phyloP scores from a whole-genome alignment of 1,140 invertebrate genomes.

The Bombus sylvicola region DNA sequence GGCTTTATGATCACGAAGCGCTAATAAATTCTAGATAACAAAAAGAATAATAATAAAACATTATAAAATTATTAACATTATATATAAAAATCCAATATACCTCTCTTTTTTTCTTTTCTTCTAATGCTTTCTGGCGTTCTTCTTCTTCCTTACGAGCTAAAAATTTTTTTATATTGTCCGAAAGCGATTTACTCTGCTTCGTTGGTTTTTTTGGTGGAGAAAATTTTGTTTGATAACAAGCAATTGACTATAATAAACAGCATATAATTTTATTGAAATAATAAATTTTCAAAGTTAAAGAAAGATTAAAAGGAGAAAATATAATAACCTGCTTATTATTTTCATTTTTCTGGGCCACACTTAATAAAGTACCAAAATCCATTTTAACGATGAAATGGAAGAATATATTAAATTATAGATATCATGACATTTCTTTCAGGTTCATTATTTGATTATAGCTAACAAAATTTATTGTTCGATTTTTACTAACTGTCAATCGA shows the following conservation, averaged over 20 bases:
- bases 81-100: conserved; percentile 66
- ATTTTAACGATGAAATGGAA: conserved; percentile 73
- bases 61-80: background rate
- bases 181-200: conserved; percentile 86
- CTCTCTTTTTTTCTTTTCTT: conserved; percentile 86
- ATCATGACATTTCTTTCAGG: background rate
- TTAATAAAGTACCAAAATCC: conserved; percentile 86
- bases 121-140: conserved; percentile 86
- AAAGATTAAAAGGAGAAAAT: conserved; percentile 28
- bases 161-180: conserved; percentile 92
- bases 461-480: background rate
- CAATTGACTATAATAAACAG: conserved; percentile 75
- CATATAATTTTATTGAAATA: conserved; percentile 20
- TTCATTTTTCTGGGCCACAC: conserved; percentile 85
- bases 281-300: background rate
- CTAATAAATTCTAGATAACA: conserved; percentile 84
- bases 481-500: background rate
- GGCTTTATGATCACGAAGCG: conserved; percentile 89
- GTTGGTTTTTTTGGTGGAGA: conserved; percentile 91
- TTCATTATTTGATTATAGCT: background rate
- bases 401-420: conserved; percentile 10
- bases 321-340: conserved; percentile 67
- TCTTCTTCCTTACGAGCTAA: conserved; percentile 91
- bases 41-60: conserved; percentile 22
- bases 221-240: conserved; percentile 90